Evolutionary conservation across 2,797 vertebrate genomes (phyloP).

Genomic region (Clarias fuscus): DNA sequence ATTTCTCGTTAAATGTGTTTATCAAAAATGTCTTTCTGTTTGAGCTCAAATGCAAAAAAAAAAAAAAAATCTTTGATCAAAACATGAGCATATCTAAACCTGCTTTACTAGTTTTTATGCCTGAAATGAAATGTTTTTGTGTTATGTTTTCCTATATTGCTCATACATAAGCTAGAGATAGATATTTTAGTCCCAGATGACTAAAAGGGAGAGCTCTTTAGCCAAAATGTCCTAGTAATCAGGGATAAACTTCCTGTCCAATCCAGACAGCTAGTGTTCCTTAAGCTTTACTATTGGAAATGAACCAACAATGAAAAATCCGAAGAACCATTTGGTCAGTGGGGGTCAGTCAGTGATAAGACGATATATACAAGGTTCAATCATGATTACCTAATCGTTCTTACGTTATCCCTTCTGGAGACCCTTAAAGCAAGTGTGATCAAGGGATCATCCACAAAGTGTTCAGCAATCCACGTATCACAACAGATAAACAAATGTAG

Average conservation of each 20-base stretch:
- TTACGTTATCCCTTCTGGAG: not conserved
- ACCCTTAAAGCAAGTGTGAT: not conserved
- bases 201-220: not conserved
- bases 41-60: not conserved
- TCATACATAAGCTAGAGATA: not conserved
- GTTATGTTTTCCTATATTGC: not conserved
- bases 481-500: not conserved
- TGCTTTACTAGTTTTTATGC: not conserved
- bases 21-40: constrained; percentile 11
- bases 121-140: no score
- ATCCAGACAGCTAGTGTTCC: not conserved
- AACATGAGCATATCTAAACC: not conserved
- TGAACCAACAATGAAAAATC: not conserved
- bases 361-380: not conserved
- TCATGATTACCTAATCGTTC: not conserved
- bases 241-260: no score
- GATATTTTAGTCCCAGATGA: no score
- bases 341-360: not conserved
- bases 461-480: not conserved
- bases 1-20: constrained; percentile 60
- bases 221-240: not conserved
- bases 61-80: not conserved
- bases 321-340: not conserved
- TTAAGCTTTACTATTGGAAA: not conserved
- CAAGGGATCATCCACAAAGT: not conserved